Percentiles rank a stretch among this genome's conserved stretches.
Conservation (phyloP, 2,113 vertebrate genomes). For the Fulica atra region DNA sequence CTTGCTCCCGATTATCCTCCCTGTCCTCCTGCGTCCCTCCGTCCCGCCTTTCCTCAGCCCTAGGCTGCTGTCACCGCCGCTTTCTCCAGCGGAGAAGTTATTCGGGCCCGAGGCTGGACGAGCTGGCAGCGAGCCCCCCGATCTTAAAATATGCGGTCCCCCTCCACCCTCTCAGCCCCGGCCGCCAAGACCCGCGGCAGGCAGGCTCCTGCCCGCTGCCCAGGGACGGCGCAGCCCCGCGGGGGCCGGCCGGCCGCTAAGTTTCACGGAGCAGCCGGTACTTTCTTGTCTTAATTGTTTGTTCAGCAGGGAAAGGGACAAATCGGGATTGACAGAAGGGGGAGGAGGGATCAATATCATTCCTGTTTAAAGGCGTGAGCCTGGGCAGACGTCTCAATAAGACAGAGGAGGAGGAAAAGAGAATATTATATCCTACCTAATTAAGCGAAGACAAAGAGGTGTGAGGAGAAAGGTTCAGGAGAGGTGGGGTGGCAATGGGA, state of each 20-base stretch:
- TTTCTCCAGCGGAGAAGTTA: not conserved
- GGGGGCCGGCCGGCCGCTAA: not conserved
- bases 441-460: constrained; percentile 68
- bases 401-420: constrained; percentile 7
- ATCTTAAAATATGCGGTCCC: not conserved
- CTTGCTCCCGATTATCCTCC: not conserved
- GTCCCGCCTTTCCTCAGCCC: not conserved
- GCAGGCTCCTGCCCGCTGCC: not conserved
- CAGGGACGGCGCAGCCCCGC: not conserved
- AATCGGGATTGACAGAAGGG: constrained; percentile 44
- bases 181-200: not conserved
- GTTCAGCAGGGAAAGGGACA: constrained; percentile 44
- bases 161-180: not conserved
- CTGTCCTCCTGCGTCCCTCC: not conserved
- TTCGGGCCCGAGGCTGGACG: not conserved
- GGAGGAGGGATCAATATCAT: constrained; percentile 53
- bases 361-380: constrained; percentile 31
- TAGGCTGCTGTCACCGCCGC: not conserved
- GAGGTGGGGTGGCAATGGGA: constrained; percentile 35
- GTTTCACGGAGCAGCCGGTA: not conserved
- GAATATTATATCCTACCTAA: constrained; percentile 41
- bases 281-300: constrained; percentile 57
- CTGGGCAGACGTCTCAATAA: constrained; percentile 34
- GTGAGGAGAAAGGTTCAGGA: constrained; percentile 41
- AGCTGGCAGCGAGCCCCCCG: not conserved